Conservation (phyloP, 2,113 vertebrate species). For the Micromys minutus region DNA sequence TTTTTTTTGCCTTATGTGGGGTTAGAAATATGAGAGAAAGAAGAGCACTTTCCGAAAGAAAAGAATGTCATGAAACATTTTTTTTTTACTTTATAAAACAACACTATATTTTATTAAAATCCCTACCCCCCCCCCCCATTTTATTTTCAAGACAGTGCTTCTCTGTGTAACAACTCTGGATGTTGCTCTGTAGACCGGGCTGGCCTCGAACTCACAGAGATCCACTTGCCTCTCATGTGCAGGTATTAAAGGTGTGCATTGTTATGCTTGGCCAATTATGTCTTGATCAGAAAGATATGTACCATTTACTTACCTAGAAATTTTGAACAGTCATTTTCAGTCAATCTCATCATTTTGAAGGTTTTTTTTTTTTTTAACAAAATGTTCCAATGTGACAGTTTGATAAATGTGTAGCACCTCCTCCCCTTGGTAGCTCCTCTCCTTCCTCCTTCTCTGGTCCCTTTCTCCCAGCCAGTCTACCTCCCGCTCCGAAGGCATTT, state of each 20-base stretch:
- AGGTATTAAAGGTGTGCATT: background rate
- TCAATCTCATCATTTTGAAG: background rate
- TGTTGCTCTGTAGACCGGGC: background rate
- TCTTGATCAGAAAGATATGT: conserved; percentile 36
- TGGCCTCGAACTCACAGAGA: background rate
- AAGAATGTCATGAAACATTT: background rate
- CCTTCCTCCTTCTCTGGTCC: background rate
- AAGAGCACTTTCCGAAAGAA: background rate
- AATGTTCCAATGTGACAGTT: background rate
- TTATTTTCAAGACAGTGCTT: background rate
- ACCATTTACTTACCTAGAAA: background rate
- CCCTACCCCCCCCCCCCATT: too few relatives aligned
- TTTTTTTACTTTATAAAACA: conserved; percentile 12
- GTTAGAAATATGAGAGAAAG: background rate
- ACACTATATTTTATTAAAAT: background rate
- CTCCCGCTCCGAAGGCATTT: background rate
- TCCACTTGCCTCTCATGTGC: background rate
- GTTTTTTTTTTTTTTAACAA: too few relatives aligned
- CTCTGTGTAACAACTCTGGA: background rate
- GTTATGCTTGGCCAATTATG: background rate
- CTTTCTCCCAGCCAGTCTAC: background rate
- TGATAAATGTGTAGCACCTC: background rate
- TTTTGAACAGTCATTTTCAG: background rate
- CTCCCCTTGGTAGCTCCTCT: background rate
- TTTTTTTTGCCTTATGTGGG: background rate